Evolutionary conservation across 1,140 invertebrate species (phyloP).

Genomic region (Zaprionus capensis): DNA sequence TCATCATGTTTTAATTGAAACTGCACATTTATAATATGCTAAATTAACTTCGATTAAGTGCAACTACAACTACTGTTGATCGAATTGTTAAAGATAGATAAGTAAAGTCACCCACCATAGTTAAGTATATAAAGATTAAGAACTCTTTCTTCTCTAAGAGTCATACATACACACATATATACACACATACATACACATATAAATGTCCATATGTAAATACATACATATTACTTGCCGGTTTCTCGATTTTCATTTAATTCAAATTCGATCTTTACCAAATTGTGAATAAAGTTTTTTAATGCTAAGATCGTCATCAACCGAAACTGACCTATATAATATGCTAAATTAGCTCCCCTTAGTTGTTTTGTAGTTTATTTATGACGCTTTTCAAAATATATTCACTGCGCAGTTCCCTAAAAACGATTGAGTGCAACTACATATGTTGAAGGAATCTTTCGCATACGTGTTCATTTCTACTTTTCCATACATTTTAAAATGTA

Average conservation of each 20-base stretch:
- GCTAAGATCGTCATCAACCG: not conserved
- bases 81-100: not conserved
- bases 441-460: not conserved
- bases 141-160: too few species aligned
- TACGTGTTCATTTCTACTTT: slow-evolving; percentile 25
- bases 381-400: not conserved
- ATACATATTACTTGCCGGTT: too few species aligned
- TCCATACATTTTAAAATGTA: slow-evolving; percentile 26
- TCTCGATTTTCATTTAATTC: too few species aligned
- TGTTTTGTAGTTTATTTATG: not conserved
- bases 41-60: too few species aligned
- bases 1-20: too few species aligned
- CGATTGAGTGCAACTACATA: not conserved
- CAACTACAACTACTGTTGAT: too few species aligned
- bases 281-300: too few species aligned
- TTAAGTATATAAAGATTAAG: not conserved
- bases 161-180: not conserved
- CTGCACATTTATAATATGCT: too few species aligned
- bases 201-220: too few species aligned
- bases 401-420: not conserved
- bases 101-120: not conserved
- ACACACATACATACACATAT: too few species aligned
- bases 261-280: too few species aligned
- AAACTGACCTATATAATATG: not conserved
- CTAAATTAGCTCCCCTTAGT: not conserved